Evolutionary conservation across 1,140 invertebrate species (phyloP).

Genomic region (Dinothrombium tinctorium): DNA sequence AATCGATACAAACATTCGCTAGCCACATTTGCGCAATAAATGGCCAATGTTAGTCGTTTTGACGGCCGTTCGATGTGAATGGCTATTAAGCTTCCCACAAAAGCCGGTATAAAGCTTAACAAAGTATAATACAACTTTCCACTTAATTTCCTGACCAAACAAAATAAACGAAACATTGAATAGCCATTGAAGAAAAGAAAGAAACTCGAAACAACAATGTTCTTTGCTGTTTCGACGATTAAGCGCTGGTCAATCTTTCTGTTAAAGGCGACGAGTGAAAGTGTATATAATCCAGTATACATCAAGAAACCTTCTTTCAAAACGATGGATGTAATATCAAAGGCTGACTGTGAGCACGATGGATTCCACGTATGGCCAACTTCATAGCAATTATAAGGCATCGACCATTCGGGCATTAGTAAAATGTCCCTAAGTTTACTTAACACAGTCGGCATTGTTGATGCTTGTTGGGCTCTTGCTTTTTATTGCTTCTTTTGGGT

Average conservation of each 20-base stretch:
- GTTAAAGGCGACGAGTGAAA: neutral
- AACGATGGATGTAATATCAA: neutral
- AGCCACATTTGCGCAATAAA: constrained; percentile 55
- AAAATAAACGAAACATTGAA: neutral
- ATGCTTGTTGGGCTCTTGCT: too few species aligned
- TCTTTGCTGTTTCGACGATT: neutral
- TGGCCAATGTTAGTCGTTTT: constrained; percentile 36
- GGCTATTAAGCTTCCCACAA: constrained; percentile 4
- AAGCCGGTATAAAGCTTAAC: neutral
- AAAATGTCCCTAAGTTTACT: constrained; percentile 29
- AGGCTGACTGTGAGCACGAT: neutral
- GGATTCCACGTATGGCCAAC: constrained; percentile 47
- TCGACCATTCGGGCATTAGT: constrained; percentile 15
- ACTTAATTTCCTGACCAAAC: neutral
- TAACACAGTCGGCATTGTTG: constrained; percentile 22
- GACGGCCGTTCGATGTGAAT: constrained; percentile 39
- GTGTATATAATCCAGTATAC: constrained; percentile 2
- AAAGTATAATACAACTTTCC: constrained; percentile 2
- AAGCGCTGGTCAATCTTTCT: neutral
- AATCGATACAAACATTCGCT: constrained; percentile 3
- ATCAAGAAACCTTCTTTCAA: neutral
- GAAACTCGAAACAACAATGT: neutral
- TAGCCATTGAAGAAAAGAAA: constrained; percentile 1
- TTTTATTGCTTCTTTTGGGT: too few species aligned
- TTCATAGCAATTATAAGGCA: constrained; percentile 35